Percentiles rank a stretch among this genome's conserved stretches.
phyloP scores from a whole-genome alignment of 2,113 vertebrate species.

The Albula glossodonta region DNA sequence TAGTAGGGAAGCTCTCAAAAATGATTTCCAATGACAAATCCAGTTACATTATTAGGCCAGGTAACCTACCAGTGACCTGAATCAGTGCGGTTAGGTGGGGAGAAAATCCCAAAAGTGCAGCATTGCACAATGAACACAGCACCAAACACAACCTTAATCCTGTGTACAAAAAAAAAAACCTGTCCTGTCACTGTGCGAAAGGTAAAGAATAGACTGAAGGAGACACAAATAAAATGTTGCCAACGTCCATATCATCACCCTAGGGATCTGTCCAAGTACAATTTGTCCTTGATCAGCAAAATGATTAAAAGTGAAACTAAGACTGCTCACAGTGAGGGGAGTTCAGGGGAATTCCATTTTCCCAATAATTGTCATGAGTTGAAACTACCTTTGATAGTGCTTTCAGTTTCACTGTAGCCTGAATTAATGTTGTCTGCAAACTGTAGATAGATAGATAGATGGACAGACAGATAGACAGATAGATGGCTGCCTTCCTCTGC shows the following conservation, averaged over 20 bases:
- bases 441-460: too few relatives aligned
- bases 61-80: neutral
- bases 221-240: neutral
- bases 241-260: neutral
- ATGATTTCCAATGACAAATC: neutral
- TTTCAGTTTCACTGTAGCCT: neutral
- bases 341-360: neutral
- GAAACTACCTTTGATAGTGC: neutral
- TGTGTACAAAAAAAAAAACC: neutral
- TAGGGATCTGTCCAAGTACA: neutral
- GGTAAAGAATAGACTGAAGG: neutral
- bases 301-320: neutral
- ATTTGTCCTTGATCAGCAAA: constrained; percentile 10
- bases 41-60: neutral
- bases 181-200: constrained; percentile 2
- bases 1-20: neutral
- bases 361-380: neutral
- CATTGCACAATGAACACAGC: neutral
- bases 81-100: neutral
- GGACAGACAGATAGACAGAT: too few relatives aligned
- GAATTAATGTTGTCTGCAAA: neutral
- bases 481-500: too few relatives aligned
- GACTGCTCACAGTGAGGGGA: neutral
- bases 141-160: neutral
- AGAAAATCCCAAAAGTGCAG: neutral